Evolutionary conservation across 1,140 invertebrate genomes (phyloP), one percentile per base, ranked within the genome.

Genomic region (Bombus balteatus): DNA sequence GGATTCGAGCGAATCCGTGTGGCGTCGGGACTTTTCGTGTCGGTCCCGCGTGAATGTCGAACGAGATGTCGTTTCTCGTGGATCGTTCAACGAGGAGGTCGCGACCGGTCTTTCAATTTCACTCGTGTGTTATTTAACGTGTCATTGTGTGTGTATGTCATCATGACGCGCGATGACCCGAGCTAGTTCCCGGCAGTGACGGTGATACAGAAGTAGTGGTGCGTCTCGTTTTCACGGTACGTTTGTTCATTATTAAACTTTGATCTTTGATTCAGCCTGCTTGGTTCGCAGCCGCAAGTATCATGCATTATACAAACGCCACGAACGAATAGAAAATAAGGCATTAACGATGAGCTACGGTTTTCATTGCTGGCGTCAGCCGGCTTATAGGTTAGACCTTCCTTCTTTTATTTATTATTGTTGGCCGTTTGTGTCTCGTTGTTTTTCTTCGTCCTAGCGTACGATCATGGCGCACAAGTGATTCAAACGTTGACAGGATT

Each of bases 141-240:
- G 18, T 37, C 3, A 22, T 22, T 68, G 34, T 37, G 1, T 39
- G 18, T 72, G 12, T 41, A 4, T n/a, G 15, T 41, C 37, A 65
- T 77, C 34, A 15, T 41, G n/a, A 75, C 13, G 12, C 37, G 71
- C 39, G 32, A 65, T 65, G 39, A 82, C 25, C 57, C 80, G 62
- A 77, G 34, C 47, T 13, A 78, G 22, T 53, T 78, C 75, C 66
- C 65, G 82, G 47, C 75, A 84, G 76, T 79, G 82, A 84, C 66
- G 47, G 32, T 78, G 66, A 25, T 78, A 79, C 65, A 57, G 18
- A 84, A 59, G 76, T 34, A 43, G 22, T 53, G 66, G 22, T 65
- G 22, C 39, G 18, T 79, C 22, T 84, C 41, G n/a, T 71, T 41
- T 79, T 79, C 47, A 71, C 34, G 62, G 47, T 57, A 75, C 53